Evolutionary conservation across 2,888 invertebrate genomes (phyloP), one percentile per base, ranked within the genome.

Genomic region (Eilema sororculum): DNA sequence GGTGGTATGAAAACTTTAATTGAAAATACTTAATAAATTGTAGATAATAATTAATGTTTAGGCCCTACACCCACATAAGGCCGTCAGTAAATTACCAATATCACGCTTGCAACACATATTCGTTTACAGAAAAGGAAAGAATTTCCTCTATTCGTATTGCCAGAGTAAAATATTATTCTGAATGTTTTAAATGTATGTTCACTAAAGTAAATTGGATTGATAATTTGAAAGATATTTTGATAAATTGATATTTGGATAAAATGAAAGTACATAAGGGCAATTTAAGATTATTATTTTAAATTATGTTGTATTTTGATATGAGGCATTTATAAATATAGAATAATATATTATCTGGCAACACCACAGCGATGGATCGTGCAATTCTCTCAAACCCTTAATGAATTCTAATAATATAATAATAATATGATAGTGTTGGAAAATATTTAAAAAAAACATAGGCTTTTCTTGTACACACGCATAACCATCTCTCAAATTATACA

Each of bases 41-140:
- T 52, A n/a, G 52, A 52, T 4, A n/a, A 9, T 52, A 62, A n/a
- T n/a, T n/a, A 37, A 41, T 62, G 1, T 52, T 58, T 65, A 65
- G 52, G 52, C 64, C 64, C 22, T 65, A 22, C 30, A 25, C 13
- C 30, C 52, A 22, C 0, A n/a, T 22, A 65, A 30, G 64, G 28
- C 25, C 25, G 25, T n/a, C 12, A 64, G 20, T 8, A 62, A 37
- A 30, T 25, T 16, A 25, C 16, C 13, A 61, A 8, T 13, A 61
- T 37, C 22, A 52, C 52, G 52, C n/a, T 52, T 46, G 46, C 46
- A 46, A 46, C 20, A 46, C 46, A 20, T 6, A 6, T 46, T 41
- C 2, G 41, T 13, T 41, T 6, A 20, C 46, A 46, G 58, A 58
- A 13, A 58, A 25, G 12, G 8, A 0, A 10, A 25, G 12, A 57